These are phyloP conservation scores for Pygoscelis adeliae DNA, from an alignment of 2,113 vertebrate genomes.

Conservation along the genomic window DNA sequence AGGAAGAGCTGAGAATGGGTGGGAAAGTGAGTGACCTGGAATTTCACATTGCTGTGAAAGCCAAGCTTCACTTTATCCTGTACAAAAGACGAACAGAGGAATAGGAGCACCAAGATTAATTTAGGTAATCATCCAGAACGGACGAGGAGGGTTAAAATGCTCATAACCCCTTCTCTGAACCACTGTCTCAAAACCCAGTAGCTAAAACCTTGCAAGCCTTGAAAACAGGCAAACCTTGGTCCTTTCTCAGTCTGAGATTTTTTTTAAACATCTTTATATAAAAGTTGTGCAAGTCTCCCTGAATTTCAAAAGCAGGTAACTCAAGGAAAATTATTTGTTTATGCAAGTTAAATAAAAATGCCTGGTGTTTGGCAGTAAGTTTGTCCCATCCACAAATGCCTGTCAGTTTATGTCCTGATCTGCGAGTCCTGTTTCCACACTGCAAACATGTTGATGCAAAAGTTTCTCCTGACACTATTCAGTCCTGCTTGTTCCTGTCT, in stretches of 20 bases:
- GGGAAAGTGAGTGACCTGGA: background rate
- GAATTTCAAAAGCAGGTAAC: background rate
- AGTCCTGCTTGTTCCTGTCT: background rate
- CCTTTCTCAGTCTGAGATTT: background rate
- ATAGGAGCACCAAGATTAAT: background rate
- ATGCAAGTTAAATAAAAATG: background rate
- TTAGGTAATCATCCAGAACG: background rate
- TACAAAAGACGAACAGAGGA: background rate
- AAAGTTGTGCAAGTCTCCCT: background rate
- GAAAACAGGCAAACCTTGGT: background rate
- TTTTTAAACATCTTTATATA: background rate
- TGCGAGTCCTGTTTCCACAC: background rate
- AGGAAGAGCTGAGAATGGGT: background rate
- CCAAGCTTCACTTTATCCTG: background rate
- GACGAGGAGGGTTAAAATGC: background rate
- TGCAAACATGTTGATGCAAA: background rate
- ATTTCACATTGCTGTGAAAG: background rate
- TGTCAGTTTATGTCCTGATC: background rate
- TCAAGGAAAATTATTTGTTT: background rate
- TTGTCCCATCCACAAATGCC: background rate
- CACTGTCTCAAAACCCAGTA: background rate
- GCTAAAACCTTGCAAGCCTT: background rate
- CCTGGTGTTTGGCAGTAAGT: background rate
- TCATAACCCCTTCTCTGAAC: background rate
- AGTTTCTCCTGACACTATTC: slow-evolving; percentile 47